Conservation (phyloP, 2,888 invertebrate genomes). For the Rhamnusium bicolor region DNA sequence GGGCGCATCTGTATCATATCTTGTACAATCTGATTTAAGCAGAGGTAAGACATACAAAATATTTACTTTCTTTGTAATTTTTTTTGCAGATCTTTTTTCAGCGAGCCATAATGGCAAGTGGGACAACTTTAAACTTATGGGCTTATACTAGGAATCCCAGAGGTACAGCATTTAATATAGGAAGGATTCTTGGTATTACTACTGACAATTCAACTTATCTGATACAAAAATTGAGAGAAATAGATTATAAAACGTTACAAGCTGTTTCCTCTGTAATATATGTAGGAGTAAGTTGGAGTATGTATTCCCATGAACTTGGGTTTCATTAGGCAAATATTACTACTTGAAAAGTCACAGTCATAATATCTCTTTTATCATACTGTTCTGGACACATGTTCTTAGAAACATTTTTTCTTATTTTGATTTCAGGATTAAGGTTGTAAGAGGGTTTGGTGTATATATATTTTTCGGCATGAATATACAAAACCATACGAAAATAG, state of each 20-base stretch:
- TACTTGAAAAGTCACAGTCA: too few species aligned
- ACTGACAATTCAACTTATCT: conserved; percentile 37
- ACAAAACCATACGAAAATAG: too few species aligned
- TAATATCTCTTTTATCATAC: too few species aligned
- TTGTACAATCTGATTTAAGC: conserved; percentile 46
- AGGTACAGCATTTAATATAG: conserved; percentile 38
- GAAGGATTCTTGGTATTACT: conserved; percentile 36
- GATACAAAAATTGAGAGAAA: conserved; percentile 41
- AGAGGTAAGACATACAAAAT: conserved; percentile 44
- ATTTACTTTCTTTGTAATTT: neutral
- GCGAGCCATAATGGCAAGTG: conserved; percentile 57
- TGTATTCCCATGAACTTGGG: too few species aligned
- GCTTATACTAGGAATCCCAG: conserved; percentile 44
- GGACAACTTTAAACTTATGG: conserved; percentile 55
- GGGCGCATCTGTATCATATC: conserved; percentile 49
- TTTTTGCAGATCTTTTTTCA: conserved; percentile 52
- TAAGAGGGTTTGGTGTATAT: too few species aligned
- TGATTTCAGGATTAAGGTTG: too few species aligned
- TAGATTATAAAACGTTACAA: conserved; percentile 32
- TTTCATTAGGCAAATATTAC: too few species aligned
- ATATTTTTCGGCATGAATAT: too few species aligned
- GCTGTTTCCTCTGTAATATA: neutral
- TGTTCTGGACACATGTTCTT: too few species aligned
- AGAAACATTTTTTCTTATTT: too few species aligned
- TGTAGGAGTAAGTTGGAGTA: conserved; percentile 20